Conservation (phyloP, 2,797 vertebrate genomes). For the Arnoldichthys spilopterus region DNA sequence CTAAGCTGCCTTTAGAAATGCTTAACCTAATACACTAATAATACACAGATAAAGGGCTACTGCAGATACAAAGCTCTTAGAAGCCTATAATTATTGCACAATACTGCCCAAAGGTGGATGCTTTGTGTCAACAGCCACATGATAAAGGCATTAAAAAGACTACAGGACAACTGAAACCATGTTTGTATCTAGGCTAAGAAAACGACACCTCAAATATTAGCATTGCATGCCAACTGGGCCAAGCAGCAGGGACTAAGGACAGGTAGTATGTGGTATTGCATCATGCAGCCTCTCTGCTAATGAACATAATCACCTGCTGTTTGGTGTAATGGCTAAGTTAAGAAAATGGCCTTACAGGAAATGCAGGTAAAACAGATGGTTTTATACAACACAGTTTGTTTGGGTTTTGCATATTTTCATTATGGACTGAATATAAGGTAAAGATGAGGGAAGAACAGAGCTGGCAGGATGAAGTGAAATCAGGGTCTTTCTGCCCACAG, state of each 20-base stretch:
- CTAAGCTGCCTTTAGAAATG: too few relatives aligned
- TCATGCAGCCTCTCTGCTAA: constrained; percentile 53
- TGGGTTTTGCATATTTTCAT: background rate
- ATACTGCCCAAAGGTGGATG: too few relatives aligned
- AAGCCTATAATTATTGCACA: background rate
- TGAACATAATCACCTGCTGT: constrained; percentile 62
- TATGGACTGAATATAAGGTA: background rate
- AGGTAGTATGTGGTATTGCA: constrained; percentile 15
- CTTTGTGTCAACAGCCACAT: background rate
- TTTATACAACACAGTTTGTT: background rate
- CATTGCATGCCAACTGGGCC: constrained; percentile 31
- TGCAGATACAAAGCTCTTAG: background rate
- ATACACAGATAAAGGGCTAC: background rate
- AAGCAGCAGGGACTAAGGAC: constrained; percentile 53
- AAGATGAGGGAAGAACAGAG: background rate
- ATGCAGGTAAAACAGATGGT: background rate
- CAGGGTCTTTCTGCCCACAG: background rate
- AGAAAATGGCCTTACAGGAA: constrained; percentile 53
- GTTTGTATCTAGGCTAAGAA: background rate
- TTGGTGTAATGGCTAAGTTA: constrained; percentile 65
- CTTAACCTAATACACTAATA: too few relatives aligned
- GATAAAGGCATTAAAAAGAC: background rate
- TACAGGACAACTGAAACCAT: background rate
- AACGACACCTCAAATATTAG: constrained; percentile 13
- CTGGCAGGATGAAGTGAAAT: background rate